phyloP scores from a whole-genome alignment of 2,113 vertebrate species.

The Phalacrocorax carbo region DNA sequence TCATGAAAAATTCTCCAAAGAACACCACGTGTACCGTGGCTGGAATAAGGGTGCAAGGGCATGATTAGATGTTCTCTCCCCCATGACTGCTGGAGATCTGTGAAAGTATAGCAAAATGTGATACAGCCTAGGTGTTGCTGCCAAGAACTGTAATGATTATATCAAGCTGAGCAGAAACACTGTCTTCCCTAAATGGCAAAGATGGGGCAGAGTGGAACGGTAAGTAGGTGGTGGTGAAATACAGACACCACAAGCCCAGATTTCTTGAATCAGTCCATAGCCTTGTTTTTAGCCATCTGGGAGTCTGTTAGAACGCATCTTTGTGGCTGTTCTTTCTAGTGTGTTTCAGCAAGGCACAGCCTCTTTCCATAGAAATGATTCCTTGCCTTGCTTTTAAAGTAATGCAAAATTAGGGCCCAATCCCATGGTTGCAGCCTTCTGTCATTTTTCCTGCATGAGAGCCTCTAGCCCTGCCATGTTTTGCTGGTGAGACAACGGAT shows the following conservation, averaged over 20 bases:
- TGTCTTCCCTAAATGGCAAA: background rate
- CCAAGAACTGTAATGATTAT: background rate
- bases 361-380: background rate
- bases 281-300: background rate
- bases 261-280: background rate
- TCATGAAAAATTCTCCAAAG: background rate
- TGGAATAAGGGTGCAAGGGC: background rate
- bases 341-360: background rate
- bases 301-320: background rate
- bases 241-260: background rate
- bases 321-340: background rate
- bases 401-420: background rate
- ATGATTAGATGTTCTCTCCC: background rate
- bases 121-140: background rate
- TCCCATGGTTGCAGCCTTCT: background rate
- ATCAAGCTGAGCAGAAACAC: background rate
- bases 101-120: background rate
- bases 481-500: background rate
- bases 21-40: accelerated
- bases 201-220: background rate
- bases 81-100: background rate
- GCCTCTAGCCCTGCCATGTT: background rate
- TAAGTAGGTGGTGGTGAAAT: background rate
- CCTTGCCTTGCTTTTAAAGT: background rate
- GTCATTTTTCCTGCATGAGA: background rate